Base-by-base conservation (phyloP, 1,140 invertebrate species). In the Calephelis virginiensis region DNA sequence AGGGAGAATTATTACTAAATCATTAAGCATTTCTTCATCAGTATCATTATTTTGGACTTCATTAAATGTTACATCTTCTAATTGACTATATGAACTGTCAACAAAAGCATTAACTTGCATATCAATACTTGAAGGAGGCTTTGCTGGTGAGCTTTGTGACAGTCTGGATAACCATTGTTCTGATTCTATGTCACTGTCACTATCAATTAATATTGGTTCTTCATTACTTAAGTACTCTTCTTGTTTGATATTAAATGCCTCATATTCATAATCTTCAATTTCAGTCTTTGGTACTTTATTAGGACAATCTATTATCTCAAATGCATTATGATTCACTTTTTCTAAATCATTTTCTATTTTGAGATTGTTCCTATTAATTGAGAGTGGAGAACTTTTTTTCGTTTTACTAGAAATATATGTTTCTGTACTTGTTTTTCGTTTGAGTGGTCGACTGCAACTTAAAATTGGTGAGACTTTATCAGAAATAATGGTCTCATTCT, bases 191-290 rank as follows among this genome's bases (percentile, higher is more conserved):
- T 89, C 86, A 81, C 82, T 86, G 56, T 89, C 86, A 79, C 85
- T 88, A 50, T 82, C 82, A 68, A 88, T 77, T 73, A 76, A 43
- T 66, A 85, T 83, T 43, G 78, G 70, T 69, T 88, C 86, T 74
- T 87, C 80, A 79, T 81, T 76, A 46, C 73, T 78, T 50, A 81
- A 68, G 66, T 82, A 81, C 65, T 90, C 86, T 66, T 90, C 86
- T 73, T 89, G 85, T 68, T 90, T 90, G n/a, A 89, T 77, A 73
- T 80, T 79, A 75, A 87, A 88, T 45, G 79, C 79, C 66, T 89
- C 88, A 82, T 73, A 83, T 50, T 85, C 75, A 53, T 81, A 69
- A 61, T 82, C 75, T 62, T 84, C 78, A 77, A 76, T 79, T 70
- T 90, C 85, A 70, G 28, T 63, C 47, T 83, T 87, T 12, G 10